Evolutionary conservation across 2,797 vertebrate species (phyloP), one percentile per base, ranked within the genome.

Genomic region (Anniella stebbinsi): DNA sequence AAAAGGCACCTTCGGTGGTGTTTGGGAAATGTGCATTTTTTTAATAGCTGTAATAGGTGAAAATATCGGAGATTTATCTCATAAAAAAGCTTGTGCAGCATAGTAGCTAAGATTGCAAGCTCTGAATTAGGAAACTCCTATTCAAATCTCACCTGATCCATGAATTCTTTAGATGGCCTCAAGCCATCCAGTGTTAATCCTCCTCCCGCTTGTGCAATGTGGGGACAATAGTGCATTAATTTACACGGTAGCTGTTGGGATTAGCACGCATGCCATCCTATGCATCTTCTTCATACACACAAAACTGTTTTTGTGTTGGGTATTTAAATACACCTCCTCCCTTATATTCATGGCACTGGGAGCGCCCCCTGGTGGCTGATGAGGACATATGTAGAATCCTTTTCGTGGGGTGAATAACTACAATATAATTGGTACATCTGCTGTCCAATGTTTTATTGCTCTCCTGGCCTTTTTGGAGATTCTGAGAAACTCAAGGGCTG

Each of bases 311-410:
- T 57, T 57, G 54, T 13, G 15, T 57, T 57, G 54, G 54, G 54
- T 13, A 57, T 57, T 57, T 9, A 66, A 13, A 17, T 2, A 4
- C 7, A 17, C 72, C 67, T 11, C 11, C 30, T 17, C 8, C 1
- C 18, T 0, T 63, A 63, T 70, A 23, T 1, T 18, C 1, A 30
- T 0, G 33, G 38, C 8, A 1, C 54, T 9, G 4, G 36, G 0
- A 0, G 23, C 81, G 17, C 48, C 1, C 63, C n/a, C 85, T 76
- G 73, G 38, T 67, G 93, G 23, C 48, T 76, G 30, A 36, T 7
- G 15, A 1, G 23, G 66, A 41, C 30, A 60, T 3, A 28, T 3
- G 1, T 12, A 23, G 13, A 63, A 25, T 72, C 63, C 48, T 48
- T 25, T 60, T 30, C 13, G 38, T 21, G 38, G 36, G 2, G 51